Conservation (phyloP, 2,797 vertebrate genomes). For the Hyperoplus immaculatus region DNA sequence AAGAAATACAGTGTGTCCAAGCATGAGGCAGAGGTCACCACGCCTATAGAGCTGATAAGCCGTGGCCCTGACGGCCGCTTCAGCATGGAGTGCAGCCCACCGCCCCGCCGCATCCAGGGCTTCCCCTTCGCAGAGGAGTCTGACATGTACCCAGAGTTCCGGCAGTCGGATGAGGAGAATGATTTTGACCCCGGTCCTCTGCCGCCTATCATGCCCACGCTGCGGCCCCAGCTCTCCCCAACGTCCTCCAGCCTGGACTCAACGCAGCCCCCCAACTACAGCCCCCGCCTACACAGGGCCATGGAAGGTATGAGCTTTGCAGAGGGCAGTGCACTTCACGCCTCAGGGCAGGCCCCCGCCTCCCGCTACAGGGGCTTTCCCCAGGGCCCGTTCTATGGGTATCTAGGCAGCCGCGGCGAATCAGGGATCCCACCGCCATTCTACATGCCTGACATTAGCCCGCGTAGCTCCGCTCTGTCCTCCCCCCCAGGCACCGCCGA, state of each 20-base stretch:
- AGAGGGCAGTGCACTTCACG: constrained; percentile 92
- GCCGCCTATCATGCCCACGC: constrained; percentile 92
- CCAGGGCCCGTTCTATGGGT: constrained; percentile 96
- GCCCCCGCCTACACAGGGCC: constrained; percentile 94
- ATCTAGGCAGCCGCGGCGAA: constrained; percentile 94
- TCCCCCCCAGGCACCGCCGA: constrained; percentile 92
- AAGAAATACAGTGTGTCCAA: constrained; percentile 99
- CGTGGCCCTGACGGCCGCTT: constrained; percentile 97
- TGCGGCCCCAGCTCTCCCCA: constrained; percentile 96
- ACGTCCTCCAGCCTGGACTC: constrained; percentile 98
- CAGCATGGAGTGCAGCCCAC: constrained; percentile 91
- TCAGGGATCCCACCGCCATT: constrained; percentile 93
- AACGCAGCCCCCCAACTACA: constrained; percentile 98
- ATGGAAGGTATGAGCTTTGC: constrained; percentile 93
- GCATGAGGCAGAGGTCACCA: constrained; percentile 95
- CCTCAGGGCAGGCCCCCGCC: constrained; percentile 93
- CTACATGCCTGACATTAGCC: constrained; percentile 99
- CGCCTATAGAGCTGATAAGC: constrained; percentile 98
- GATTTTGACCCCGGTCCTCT: constrained; percentile 93
- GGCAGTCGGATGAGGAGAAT: constrained; percentile 98
- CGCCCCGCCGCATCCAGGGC: constrained; percentile 94
- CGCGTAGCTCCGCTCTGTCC: constrained; percentile 96
- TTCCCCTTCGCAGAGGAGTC: constrained; percentile 99
- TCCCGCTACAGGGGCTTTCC: constrained; percentile 94
- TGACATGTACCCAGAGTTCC: constrained; percentile 99